These are phyloP conservation scores for Aspidoscelis tigris DNA, from an alignment of 2,113 vertebrate species.

Conservation along the genomic window DNA sequence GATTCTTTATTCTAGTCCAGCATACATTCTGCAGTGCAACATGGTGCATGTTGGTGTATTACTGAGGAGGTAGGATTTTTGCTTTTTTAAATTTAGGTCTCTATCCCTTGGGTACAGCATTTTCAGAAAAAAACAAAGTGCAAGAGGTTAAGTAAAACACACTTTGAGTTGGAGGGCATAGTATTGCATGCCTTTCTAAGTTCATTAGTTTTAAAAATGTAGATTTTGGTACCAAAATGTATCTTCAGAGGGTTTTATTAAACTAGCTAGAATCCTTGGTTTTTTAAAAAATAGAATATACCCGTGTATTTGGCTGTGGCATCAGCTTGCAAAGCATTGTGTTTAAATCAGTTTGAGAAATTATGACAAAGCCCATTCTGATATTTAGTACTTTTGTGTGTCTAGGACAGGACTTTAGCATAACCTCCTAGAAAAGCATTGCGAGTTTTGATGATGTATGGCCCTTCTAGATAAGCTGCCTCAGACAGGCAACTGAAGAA, in stretches of 20 bases:
- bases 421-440: not conserved
- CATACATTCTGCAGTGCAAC: slow-evolving; percentile 89
- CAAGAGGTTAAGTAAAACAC: not conserved
- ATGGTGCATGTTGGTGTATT: slow-evolving; percentile 86
- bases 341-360: not conserved
- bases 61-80: slow-evolving; percentile 83
- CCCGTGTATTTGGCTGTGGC: not conserved
- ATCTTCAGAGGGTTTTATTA: not conserved
- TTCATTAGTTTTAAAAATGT: not conserved
- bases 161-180: not conserved
- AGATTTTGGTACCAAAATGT: not conserved
- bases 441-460: slow-evolving; percentile 7
- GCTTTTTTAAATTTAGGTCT: not conserved
- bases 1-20: slow-evolving; percentile 81
- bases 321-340: not conserved
- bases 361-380: not conserved
- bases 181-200: not conserved
- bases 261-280: not conserved
- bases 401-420: not conserved
- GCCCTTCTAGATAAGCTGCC: not conserved
- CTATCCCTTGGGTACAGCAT: too few species aligned
- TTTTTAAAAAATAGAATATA: not conserved
- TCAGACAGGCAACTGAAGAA: not conserved
- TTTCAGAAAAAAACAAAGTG: not conserved
- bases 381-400: not conserved